Conservation (phyloP, 2,888 invertebrate genomes). For the Chydorus sphaericus region DNA sequence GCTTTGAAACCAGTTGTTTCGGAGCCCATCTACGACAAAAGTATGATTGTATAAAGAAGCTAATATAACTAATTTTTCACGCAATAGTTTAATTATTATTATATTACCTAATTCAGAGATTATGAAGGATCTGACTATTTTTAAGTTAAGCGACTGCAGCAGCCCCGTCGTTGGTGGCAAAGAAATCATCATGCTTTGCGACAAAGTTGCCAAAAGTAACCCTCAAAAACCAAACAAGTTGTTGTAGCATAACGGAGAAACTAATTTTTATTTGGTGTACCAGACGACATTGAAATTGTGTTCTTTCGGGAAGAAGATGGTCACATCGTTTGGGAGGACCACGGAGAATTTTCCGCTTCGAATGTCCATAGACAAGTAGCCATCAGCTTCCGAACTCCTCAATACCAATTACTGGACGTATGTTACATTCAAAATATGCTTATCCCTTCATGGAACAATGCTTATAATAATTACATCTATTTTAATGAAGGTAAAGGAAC, state of each 20-base stretch:
- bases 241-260: not conserved
- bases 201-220: slow-evolving; percentile 58
- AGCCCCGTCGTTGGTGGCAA: slow-evolving; percentile 73
- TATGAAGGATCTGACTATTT: slow-evolving; percentile 79
- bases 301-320: slow-evolving; percentile 70
- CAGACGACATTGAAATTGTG: slow-evolving; percentile 77
- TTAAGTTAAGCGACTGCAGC: slow-evolving; percentile 71
- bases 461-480: too few relatives aligned
- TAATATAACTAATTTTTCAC: not conserved
- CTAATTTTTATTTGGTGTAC: slow-evolving; percentile 19
- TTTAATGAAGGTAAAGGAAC: slow-evolving; percentile 49
- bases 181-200: slow-evolving; percentile 85
- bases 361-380: slow-evolving; percentile 84
- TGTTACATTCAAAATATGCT: slow-evolving; percentile 9
- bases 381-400: slow-evolving; percentile 65
- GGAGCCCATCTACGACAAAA: slow-evolving; percentile 88
- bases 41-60: slow-evolving; percentile 30
- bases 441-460: too few relatives aligned
- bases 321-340: slow-evolving; percentile 60
- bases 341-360: slow-evolving; percentile 66
- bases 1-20: slow-evolving; percentile 68
- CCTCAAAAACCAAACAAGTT: not conserved
- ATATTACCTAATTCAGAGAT: slow-evolving; percentile 44
- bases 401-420: slow-evolving; percentile 48
- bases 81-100: not conserved